phyloP scores from a whole-genome alignment of 2,797 vertebrate species.

The Acrossocheilus wenchowensis region DNA sequence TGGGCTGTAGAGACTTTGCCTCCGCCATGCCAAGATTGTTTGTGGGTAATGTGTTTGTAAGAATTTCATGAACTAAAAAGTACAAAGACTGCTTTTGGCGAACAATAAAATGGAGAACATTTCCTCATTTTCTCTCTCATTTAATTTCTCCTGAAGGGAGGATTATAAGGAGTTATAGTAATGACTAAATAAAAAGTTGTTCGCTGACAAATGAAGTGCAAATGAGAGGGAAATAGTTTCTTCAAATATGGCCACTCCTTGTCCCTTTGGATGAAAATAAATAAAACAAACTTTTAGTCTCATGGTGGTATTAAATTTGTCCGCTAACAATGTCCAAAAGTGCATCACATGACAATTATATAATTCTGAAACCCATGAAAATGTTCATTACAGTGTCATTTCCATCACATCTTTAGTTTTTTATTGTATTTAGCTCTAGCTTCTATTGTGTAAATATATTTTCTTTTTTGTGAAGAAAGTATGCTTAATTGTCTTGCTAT shows the following conservation, averaged over 20 bases:
- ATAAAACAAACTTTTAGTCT: not conserved
- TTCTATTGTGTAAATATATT: not conserved
- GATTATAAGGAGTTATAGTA: not conserved
- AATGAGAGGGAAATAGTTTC: not conserved
- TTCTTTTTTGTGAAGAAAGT: no score
- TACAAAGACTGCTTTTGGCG: constrained; percentile 32
- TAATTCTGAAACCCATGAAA: not conserved
- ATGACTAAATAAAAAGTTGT: not conserved
- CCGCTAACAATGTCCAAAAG: not conserved
- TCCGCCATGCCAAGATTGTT: not conserved
- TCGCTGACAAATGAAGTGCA: not conserved
- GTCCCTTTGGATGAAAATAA: not conserved
- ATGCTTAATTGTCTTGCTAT: not conserved
- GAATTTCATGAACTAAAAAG: constrained; percentile 34
- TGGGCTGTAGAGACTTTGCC: constrained; percentile 1
- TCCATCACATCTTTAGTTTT: not conserved
- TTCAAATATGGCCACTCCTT: not conserved
- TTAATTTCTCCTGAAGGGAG: not conserved
- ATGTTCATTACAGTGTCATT: not conserved
- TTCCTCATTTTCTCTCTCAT: not conserved
- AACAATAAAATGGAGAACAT: not conserved
- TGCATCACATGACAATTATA: not conserved
- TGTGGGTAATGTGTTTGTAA: constrained; percentile 43
- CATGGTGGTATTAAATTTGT: no score
- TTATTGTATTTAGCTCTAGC: not conserved